Conservation (phyloP, 2,113 vertebrate species). For the Dipodomys spectabilis region DNA sequence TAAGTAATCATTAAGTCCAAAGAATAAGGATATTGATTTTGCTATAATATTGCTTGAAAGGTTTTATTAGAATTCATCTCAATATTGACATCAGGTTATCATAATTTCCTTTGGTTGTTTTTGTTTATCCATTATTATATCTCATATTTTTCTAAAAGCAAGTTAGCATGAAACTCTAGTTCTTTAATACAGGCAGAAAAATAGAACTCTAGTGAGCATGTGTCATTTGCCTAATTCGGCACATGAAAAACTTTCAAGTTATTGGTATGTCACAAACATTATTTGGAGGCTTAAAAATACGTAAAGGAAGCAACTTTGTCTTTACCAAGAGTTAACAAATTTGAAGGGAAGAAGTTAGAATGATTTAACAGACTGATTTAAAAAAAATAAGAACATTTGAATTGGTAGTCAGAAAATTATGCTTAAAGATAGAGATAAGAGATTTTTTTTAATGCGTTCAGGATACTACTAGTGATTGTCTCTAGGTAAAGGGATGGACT, state of each 20-base stretch:
- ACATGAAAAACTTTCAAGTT: not conserved
- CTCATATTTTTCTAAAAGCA: not conserved
- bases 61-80: not conserved
- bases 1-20: not conserved
- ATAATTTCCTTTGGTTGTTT: not conserved
- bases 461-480: not conserved
- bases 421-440: too few species aligned
- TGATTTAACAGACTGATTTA: not conserved
- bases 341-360: not conserved
- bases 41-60: not conserved
- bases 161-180: not conserved
- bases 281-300: not conserved
- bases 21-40: not conserved
- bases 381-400: not conserved
- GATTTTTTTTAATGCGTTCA: not conserved
- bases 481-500: not conserved
- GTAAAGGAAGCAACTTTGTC: not conserved
- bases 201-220: not conserved
- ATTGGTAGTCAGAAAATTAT: not conserved
- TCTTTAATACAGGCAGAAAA: not conserved
- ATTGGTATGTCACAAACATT: not conserved
- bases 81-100: not conserved
- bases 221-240: not conserved
- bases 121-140: not conserved
- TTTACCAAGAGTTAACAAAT: not conserved